Percentiles rank a stretch among this genome's conserved stretches.
phyloP scores from a whole-genome alignment of 2,888 invertebrate genomes.

The Scaptomyza flava region DNA sequence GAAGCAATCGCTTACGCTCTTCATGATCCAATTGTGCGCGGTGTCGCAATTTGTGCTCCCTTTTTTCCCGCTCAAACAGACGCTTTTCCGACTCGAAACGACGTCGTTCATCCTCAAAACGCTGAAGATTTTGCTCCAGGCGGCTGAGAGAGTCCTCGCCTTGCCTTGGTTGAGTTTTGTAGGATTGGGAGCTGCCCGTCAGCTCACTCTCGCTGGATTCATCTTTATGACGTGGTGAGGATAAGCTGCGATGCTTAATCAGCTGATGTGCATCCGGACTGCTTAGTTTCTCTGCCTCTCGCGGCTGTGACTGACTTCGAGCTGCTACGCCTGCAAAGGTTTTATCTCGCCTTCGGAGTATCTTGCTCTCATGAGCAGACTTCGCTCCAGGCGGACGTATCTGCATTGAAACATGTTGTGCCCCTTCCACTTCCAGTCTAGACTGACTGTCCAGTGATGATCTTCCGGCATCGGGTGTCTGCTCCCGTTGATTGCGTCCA shows the following conservation, averaged over 20 bases:
- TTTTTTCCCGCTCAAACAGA: conserved; percentile 85
- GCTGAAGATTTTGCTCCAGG: conserved; percentile 81
- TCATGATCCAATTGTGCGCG: conserved; percentile 82
- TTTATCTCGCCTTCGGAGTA: conserved; percentile 82
- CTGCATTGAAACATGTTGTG: conserved; percentile 79
- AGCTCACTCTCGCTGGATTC: conserved; percentile 83
- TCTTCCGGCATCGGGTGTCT: conserved; percentile 85
- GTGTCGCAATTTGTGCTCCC: conserved; percentile 84
- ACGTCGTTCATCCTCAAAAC: conserved; percentile 83
- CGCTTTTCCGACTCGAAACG: conserved; percentile 85
- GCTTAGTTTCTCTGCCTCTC: conserved; percentile 78
- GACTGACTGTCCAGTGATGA: background rate
- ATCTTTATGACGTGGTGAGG: conserved; percentile 83
- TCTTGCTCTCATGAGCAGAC: conserved; percentile 84
- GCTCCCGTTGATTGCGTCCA: conserved; percentile 86
- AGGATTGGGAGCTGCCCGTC: conserved; percentile 59
- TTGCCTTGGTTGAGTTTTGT: conserved; percentile 13
- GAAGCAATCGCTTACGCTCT: conserved; percentile 81
- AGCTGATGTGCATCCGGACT: conserved; percentile 81
- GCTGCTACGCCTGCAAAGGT: conserved; percentile 83
- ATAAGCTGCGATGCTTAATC: conserved; percentile 82
- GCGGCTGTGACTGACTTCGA: conserved; percentile 83
- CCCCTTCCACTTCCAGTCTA: conserved; percentile 20
- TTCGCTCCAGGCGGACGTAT: conserved; percentile 75
- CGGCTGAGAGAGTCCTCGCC: conserved; percentile 74